These are phyloP conservation scores for Tringa solitaria DNA, from an alignment of 2,113 vertebrate species.

Conservation along the genomic window DNA sequence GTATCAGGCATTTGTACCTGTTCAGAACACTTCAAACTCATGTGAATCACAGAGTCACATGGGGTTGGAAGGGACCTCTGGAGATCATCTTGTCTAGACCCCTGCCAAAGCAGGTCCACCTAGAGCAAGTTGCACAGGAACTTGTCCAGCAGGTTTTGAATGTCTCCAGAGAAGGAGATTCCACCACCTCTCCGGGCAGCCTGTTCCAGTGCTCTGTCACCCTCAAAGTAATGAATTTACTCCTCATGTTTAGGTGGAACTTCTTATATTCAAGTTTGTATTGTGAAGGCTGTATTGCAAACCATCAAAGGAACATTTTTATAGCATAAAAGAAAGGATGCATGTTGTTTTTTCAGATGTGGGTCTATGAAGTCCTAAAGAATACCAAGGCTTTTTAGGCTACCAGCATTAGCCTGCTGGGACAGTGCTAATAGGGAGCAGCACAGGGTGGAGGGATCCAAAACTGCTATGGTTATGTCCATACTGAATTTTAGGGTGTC, in stretches of 20 bases:
- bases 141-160: too few species aligned
- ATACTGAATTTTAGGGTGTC: not conserved
- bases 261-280: too few species aligned
- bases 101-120: too few species aligned
- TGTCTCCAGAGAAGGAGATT: too few species aligned
- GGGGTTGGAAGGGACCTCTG: too few species aligned
- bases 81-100: too few species aligned
- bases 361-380: not conserved
- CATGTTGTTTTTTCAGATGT: not conserved
- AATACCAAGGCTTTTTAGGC: not conserved
- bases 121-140: too few species aligned
- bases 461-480: not conserved
- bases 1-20: not conserved
- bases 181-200: too few species aligned
- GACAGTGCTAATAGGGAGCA: not conserved
- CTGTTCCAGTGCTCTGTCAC: too few species aligned
- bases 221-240: too few species aligned
- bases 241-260: too few species aligned
- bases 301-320: not conserved
- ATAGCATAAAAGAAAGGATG: not conserved
- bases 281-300: not conserved
- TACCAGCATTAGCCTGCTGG: not conserved
- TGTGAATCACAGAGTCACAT: not conserved
- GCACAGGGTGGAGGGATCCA: not conserved
- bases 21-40: not conserved